These are phyloP conservation scores for Labeo rohita DNA, from an alignment of 2,113 vertebrate species.

Conservation along the genomic window DNA sequence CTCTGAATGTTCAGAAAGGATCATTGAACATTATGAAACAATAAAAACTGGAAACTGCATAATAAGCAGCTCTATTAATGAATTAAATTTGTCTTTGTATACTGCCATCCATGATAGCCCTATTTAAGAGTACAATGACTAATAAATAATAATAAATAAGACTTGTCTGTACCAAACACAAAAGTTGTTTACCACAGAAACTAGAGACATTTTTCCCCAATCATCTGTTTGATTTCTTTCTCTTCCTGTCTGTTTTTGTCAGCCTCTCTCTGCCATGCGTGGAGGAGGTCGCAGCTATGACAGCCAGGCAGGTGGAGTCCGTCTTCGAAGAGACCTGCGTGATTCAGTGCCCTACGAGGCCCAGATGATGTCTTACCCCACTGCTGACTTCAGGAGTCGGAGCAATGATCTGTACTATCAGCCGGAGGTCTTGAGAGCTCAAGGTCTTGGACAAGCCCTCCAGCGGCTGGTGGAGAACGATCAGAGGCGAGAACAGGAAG, in stretches of 20 bases:
- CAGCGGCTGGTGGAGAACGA: conserved; percentile 79
- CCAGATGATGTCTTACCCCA: conserved; percentile 73
- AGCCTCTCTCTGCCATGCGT: conserved; percentile 68
- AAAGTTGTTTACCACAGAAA: background rate
- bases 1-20: too few relatives aligned
- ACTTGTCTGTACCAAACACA: background rate
- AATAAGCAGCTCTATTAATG: background rate
- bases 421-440: conserved; percentile 67
- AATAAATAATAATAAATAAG: background rate
- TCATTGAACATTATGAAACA: too few relatives aligned
- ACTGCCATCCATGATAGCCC: background rate
- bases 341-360: conserved; percentile 72
- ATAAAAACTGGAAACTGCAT: too few relatives aligned
- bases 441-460: conserved; percentile 74
- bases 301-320: conserved; percentile 44
- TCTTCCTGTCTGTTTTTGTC: conserved; percentile 33
- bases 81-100: background rate
- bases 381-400: conserved; percentile 53
- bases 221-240: background rate
- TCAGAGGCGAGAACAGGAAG: conserved; percentile 73
- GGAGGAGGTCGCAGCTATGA: conserved; percentile 38
- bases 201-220: background rate
- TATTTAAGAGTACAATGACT: background rate
- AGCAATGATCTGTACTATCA: conserved; percentile 68
- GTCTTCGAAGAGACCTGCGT: conserved; percentile 70